Percentiles rank a stretch among this genome's conserved stretches.
Conservation (phyloP, 1,140 invertebrate genomes). For the Babylonia areolata region DNA sequence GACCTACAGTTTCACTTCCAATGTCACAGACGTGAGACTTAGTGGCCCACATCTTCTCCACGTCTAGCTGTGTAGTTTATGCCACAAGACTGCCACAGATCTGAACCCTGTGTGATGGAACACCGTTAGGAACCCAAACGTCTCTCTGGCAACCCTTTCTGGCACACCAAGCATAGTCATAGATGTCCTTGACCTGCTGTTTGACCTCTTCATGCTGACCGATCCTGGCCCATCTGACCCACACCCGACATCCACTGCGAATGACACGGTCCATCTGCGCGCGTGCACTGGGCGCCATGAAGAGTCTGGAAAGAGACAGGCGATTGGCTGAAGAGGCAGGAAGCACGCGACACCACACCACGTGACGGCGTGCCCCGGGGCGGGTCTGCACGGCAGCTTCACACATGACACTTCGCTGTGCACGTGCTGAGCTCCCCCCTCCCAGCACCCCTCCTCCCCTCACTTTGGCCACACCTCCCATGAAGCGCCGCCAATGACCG, state of each 20-base stretch:
- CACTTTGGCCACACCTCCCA: slow-evolving; percentile 6
- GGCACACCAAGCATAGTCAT: slow-evolving; percentile 24
- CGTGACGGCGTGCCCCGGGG: slow-evolving; percentile 13
- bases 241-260: too few relatives aligned
- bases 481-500: slow-evolving; percentile 24
- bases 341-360: slow-evolving; percentile 33
- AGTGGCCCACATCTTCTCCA: too few relatives aligned
- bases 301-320: neutral
- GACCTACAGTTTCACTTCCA: too few relatives aligned
- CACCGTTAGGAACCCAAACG: slow-evolving; percentile 23
- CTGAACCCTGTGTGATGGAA: slow-evolving; percentile 1
- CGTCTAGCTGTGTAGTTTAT: too few relatives aligned
- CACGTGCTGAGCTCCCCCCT: slow-evolving; percentile 20
- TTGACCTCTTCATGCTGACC: neutral
- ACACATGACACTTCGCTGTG: slow-evolving; percentile 36
- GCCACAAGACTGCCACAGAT: neutral
- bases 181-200: neutral
- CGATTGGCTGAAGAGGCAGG: neutral
- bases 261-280: neutral
- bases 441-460: neutral
- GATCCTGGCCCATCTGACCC: neutral
- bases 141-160: slow-evolving; percentile 5
- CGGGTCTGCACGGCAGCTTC: slow-evolving; percentile 44
- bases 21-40: too few relatives aligned
- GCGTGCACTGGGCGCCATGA: neutral